Conservation (phyloP, 2,113 vertebrate species). For the Gobio gobio region DNA sequence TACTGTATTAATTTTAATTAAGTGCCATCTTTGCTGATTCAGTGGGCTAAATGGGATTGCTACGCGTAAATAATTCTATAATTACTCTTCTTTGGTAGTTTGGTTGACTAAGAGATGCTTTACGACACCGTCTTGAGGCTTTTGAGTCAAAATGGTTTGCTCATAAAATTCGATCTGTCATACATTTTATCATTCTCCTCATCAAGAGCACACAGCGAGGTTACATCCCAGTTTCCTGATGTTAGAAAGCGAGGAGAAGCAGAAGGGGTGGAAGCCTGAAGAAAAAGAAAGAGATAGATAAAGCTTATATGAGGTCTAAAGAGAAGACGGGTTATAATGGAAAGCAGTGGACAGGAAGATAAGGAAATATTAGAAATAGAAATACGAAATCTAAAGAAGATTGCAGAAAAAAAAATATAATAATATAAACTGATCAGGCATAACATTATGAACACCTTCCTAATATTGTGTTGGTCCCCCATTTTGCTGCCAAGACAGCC, state of each 20-base stretch:
- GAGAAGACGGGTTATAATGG: constrained; percentile 7
- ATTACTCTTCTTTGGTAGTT: constrained; percentile 14
- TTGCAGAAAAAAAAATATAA: too few species aligned
- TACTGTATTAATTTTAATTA: constrained; percentile 38
- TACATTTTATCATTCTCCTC: constrained; percentile 79
- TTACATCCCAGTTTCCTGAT: constrained; percentile 84
- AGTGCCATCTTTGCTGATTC: constrained; percentile 28
- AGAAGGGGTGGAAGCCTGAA: constrained; percentile 71
- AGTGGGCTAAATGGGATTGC: neutral
- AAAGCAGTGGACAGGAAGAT: constrained; percentile 3
- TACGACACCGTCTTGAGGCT: constrained; percentile 4
- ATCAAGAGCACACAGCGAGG: constrained; percentile 76
- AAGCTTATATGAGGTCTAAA: constrained; percentile 42
- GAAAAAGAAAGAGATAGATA: constrained; percentile 35
- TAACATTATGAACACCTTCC: too few species aligned
- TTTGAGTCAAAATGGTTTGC: constrained; percentile 13
- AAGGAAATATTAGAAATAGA: neutral
- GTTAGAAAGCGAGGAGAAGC: constrained; percentile 80
- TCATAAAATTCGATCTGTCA: constrained; percentile 52
- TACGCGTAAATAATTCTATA: neutral
- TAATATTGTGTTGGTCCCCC: too few species aligned
- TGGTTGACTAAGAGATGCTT: neutral
- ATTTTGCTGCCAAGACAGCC: too few species aligned
- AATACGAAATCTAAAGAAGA: too few species aligned
- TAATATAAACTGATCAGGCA: too few species aligned